phyloP scores from a whole-genome alignment of 2,888 invertebrate species.

The Bombyx huttoni region DNA sequence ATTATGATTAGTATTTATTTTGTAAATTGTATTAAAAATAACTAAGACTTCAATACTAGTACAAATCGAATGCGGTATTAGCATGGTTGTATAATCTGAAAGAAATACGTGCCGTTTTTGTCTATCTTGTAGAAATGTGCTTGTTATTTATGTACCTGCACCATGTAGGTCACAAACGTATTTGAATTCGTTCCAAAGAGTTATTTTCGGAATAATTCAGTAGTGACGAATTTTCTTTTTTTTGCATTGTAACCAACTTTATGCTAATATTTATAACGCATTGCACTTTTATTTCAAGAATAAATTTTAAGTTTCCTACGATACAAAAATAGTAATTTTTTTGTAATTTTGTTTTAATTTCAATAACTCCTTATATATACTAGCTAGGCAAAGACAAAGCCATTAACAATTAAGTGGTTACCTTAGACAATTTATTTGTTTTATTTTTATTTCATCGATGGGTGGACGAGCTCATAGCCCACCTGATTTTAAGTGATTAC shows the following conservation, averaged over 20 bases:
- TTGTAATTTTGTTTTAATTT: slow-evolving; percentile 15
- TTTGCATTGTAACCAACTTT: slow-evolving; percentile 22
- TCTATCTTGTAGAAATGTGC: slow-evolving; percentile 60
- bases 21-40: slow-evolving; percentile 37
- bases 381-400: background rate
- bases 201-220: slow-evolving; percentile 63
- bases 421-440: no score
- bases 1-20: slow-evolving; percentile 44
- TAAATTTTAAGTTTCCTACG: slow-evolving; percentile 11
- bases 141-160: slow-evolving; percentile 22
- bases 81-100: slow-evolving; percentile 37
- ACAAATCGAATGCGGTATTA: slow-evolving; percentile 62
- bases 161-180: slow-evolving; percentile 18
- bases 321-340: slow-evolving; percentile 20
- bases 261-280: slow-evolving; percentile 63
- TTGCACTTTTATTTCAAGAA: slow-evolving; percentile 14
- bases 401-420: no score
- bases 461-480: no score
- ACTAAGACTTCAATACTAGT: slow-evolving; percentile 48
- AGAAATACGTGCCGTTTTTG: slow-evolving; percentile 12
- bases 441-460: no score
- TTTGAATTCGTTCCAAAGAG: slow-evolving; percentile 42
- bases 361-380: background rate
- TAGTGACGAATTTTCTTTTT: slow-evolving; percentile 27
- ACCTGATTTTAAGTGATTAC: no score